Percentiles rank a stretch among this genome's conserved stretches.
phyloP scores from a whole-genome alignment of 2,888 invertebrate species.

The Cinara cedri region DNA sequence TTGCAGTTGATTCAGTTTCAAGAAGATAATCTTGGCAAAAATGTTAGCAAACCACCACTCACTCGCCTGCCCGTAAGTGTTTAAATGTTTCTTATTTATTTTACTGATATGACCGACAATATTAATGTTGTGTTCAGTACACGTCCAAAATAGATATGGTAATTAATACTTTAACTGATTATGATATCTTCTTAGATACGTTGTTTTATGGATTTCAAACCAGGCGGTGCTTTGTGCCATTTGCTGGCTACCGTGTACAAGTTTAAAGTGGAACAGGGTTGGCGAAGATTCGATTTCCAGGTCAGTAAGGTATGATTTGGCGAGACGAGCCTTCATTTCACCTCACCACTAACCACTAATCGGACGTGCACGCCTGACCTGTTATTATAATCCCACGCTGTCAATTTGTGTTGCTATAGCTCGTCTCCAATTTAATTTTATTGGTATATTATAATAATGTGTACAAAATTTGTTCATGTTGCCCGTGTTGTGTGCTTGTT shows the following conservation, averaged over 20 bases:
- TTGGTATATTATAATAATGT: conserved; percentile 44
- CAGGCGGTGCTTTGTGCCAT: conserved; percentile 90
- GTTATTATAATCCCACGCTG: conserved; percentile 56
- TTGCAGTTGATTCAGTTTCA: conserved; percentile 94
- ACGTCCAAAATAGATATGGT: too few relatives aligned
- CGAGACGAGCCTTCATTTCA: conserved; percentile 59
- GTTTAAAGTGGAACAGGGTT: conserved; percentile 95
- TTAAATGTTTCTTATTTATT: not conserved
- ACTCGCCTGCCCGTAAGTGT: conserved; percentile 81
- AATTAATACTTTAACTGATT: not conserved
- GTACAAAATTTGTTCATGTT: conserved; percentile 52
- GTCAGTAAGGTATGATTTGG: conserved; percentile 75
- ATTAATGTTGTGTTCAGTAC: not conserved
- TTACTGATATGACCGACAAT: not conserved
- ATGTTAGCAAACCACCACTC: conserved; percentile 86
- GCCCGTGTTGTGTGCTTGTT: conserved; percentile 56
- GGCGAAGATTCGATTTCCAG: conserved; percentile 92
- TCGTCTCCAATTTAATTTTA: conserved; percentile 54
- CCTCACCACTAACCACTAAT: conserved; percentile 59
- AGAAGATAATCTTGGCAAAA: conserved; percentile 93
- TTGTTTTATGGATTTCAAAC: conserved; percentile 94
- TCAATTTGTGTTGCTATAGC: conserved; percentile 57
- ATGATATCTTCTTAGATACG: conserved; percentile 73
- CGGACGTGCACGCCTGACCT: conserved; percentile 57
- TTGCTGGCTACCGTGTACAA: conserved; percentile 92